A percentile compares a stretch with the other conserved stretches of the same genome.
phyloP scores from a whole-genome alignment of 2,113 vertebrate genomes.

The Laterallus jamaicensis region DNA sequence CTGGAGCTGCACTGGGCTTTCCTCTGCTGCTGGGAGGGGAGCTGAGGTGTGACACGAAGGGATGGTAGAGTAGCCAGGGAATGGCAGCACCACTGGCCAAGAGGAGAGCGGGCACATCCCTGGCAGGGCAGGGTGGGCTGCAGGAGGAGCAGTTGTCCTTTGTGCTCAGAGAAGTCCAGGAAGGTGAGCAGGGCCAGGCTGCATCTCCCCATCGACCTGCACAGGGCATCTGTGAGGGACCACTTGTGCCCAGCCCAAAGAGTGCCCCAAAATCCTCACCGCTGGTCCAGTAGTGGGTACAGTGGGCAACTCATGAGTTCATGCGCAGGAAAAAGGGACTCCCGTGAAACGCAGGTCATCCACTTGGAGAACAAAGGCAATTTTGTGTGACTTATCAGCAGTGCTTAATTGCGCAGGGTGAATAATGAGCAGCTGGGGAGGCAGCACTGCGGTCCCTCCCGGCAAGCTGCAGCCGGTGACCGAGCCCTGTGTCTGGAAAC shows the following conservation, averaged over 20 bases:
- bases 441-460: background rate
- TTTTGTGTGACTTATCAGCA: constrained; percentile 17
- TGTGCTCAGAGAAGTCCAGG: background rate
- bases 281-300: background rate
- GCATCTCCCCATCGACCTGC: background rate
- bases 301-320: background rate
- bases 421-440: constrained; percentile 57
- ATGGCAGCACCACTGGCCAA: background rate
- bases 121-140: background rate
- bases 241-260: background rate
- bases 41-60: background rate
- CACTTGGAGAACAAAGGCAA: constrained; percentile 64
- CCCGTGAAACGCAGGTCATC: background rate
- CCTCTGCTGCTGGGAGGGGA: background rate
- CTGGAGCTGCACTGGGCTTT: background rate
- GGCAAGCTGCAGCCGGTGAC: background rate
- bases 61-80: background rate
- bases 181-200: background rate
- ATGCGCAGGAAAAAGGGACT: background rate
- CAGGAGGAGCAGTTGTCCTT: background rate
- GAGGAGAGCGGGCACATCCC: background rate
- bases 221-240: accelerated
- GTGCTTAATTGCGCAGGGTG: constrained; percentile 50
- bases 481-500: background rate
- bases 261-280: background rate